Evolutionary conservation across 2,888 invertebrate genomes (phyloP).

Genomic region (Xylophagus ater): DNA sequence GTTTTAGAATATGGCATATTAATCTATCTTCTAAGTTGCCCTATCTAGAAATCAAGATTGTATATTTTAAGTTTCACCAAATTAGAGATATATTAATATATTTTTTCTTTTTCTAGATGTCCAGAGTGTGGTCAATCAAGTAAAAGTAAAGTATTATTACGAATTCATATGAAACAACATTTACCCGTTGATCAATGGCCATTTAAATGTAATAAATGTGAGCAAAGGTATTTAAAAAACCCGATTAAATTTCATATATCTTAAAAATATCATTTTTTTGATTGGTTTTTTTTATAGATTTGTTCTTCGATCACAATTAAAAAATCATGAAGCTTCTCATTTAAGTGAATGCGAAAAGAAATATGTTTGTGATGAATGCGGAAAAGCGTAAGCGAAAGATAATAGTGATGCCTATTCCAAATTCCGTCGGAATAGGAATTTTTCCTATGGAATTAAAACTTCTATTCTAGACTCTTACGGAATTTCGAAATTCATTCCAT

Average conservation of each 20-base stretch:
- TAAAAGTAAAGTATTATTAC: constrained; percentile 16
- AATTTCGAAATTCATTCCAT: no score
- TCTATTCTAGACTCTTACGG: no score
- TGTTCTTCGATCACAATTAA: constrained; percentile 17
- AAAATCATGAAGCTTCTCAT: constrained; percentile 18
- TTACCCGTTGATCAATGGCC: constrained; percentile 16
- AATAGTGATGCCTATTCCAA: no score
- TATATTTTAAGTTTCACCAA: no score
- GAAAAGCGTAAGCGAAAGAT: constrained; percentile 19
- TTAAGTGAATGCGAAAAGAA: constrained; percentile 16
- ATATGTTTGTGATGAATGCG: constrained; percentile 18
- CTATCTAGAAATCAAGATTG: no score
- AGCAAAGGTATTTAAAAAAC: constrained; percentile 16
- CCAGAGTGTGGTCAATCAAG: constrained; percentile 15
- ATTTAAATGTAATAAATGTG: constrained; percentile 16
- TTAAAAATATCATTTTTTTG: not conserved
- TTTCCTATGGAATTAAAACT: no score
- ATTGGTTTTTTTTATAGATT: constrained; percentile 10
- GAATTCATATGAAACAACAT: constrained; percentile 19
- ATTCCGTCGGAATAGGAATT: no score
- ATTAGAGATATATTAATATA: no score
- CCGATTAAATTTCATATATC: no score
- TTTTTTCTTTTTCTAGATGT: constrained; percentile 11
- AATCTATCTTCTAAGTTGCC: no score
- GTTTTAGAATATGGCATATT: no score